Base-by-base conservation (phyloP, 2,113 vertebrate genomes). In the Strigops habroptila region DNA sequence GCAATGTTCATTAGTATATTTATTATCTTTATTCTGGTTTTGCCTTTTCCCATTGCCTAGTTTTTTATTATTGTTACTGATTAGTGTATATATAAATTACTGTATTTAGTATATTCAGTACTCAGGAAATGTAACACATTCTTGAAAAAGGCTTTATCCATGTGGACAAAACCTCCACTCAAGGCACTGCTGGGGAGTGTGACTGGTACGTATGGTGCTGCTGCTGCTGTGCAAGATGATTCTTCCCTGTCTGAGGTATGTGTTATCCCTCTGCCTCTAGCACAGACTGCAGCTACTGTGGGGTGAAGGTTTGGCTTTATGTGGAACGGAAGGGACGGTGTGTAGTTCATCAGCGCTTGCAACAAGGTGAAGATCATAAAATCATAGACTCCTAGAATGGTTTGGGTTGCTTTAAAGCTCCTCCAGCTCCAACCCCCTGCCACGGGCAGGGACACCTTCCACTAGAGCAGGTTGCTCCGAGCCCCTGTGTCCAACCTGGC, bases 311-410 rank as follows among this genome's bases (percentile, higher is more conserved):
- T 30, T n/a, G 28, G 41, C 41, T 83, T 41, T 41, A 18, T 1
- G 1, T 23, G 17, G 60, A 30, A 18, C 15, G 33, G 37, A 12
- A 28, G 37, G 4, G 49, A 10, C 7, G 2, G 21, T 1, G 4
- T 14, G 48, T 2, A 12, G 35, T 33, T 68, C 3, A 2, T 12
- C 31, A n/a, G 43, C 37, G 3, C 16, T 33, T 9, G 4, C 1
- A 4, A 15, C 3, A 49, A 24, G 49, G 3, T n/a, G 9, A n/a
- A 30, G 44, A 5, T 39, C 55, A 57, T 22, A n/a, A n/a, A 23
- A 22, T 57, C 19, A 21, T 57, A 18, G 27, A 52, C 17, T 18
- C 51, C 14, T 16, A n/a, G 33, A 57, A n/a, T 57, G 55, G 31
- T 57, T 57, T 57, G 33, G 21, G 31, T 23, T 57, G 55, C 31